phyloP scores from a whole-genome alignment of 2,113 vertebrate genomes.

The Polypterus bichir region DNA sequence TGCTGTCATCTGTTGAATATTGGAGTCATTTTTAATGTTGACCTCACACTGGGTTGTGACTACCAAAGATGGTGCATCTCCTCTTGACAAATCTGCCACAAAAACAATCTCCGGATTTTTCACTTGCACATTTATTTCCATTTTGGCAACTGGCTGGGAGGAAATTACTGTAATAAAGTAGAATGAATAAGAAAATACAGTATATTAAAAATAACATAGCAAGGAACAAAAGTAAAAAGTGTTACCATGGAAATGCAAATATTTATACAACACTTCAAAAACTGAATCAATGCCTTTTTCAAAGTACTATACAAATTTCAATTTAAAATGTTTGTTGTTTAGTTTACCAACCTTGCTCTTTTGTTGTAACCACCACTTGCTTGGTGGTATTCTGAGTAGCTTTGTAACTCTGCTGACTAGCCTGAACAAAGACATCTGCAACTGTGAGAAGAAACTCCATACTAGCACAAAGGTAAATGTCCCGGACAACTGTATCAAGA shows the following conservation, averaged over 20 bases:
- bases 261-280: background rate
- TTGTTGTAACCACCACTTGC: constrained; percentile 37
- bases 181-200: too few relatives aligned
- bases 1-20: constrained; percentile 61
- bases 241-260: too few relatives aligned
- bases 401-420: constrained; percentile 58
- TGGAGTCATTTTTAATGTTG: constrained; percentile 51
- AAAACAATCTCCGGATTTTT: constrained; percentile 92
- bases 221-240: background rate
- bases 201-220: constrained; percentile 17
- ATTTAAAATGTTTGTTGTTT: background rate
- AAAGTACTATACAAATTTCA: background rate
- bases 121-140: constrained; percentile 69
- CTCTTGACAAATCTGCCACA: constrained; percentile 85
- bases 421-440: constrained; percentile 77
- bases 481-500: constrained; percentile 69
- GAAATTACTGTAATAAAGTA: constrained; percentile 29
- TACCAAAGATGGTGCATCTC: constrained; percentile 77
- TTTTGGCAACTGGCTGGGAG: constrained; percentile 46
- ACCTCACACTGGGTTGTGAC: constrained; percentile 82
- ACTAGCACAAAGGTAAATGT: constrained; percentile 86
- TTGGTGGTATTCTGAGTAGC: constrained; percentile 49
- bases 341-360: constrained; percentile 52
- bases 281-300: background rate
- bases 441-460: constrained; percentile 89